Base-by-base conservation (phyloP, 2,888 invertebrate species). In the Andrena flavipes region DNA sequence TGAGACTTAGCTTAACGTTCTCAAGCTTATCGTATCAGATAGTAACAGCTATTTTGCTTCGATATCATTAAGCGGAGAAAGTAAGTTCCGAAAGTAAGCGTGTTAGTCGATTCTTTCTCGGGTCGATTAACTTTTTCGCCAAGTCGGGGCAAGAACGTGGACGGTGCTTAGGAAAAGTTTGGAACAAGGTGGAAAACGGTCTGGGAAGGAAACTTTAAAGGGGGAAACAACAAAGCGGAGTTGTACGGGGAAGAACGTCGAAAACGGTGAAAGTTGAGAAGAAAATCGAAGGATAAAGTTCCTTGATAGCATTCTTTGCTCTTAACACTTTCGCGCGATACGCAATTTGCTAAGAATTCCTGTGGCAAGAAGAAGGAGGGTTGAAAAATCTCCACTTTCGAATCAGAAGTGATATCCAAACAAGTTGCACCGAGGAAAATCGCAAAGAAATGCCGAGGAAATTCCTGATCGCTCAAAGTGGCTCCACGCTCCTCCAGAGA, bases 211-310 rank as follows among this genome's bases (percentile, higher is more conserved):
- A 70, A 70, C n/a, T 42, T 59, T 56, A 35, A 56, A 69, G 8
- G 56, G 56, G 16, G 35, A 69, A 69, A 33, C 69, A 42, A 67
- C n/a, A 30, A 51, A 20, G 42, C 13, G 20, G 13, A 54, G 54
- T 54, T 54, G 54, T 7, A 2, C 13, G 10, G 23, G 62, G 7
- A 60, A 68, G 20, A 67, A 10, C 48, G n/a, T 51, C 49, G n/a
- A 48, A 49, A 67, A 67, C 60, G 23, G 30, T 60, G 51, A 49
- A 30, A 30, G 65, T 67, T 51, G 2, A 30, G n/a, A 4, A 30
- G 6, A n/a, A 30, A 60, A 30, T 16, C 59, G 65, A 49, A 64
- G 16, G 16, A 48, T 64, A 6, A 64, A 49, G 65, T 65, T 49
- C 49, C 49, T n/a, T 48, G 16, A 49, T 48, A 30, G 30, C 8